phyloP scores from a whole-genome alignment of 2,113 vertebrate genomes.

The Neopipo cinnamomea region DNA sequence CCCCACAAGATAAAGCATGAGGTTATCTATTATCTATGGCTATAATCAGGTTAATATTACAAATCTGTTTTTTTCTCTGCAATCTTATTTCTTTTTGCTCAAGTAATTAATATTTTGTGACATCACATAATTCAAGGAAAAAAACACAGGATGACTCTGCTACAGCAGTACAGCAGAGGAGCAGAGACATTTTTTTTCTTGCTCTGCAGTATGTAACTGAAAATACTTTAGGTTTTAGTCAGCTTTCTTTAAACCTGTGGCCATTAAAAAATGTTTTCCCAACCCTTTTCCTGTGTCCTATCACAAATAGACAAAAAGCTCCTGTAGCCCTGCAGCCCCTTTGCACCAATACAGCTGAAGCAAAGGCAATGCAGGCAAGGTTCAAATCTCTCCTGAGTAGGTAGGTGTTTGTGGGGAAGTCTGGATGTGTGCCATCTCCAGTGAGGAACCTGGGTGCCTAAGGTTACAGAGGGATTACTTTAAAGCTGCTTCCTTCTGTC shows the following conservation, averaged over 20 bases:
- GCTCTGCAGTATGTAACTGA: conserved; percentile 10
- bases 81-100: conserved; percentile 65
- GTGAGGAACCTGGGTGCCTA: background rate
- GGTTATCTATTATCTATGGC: conserved; percentile 22
- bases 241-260: conserved; percentile 27
- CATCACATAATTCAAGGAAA: conserved; percentile 67
- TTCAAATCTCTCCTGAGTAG: background rate
- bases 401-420: background rate
- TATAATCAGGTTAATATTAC: conserved; percentile 54
- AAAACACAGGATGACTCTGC: conserved; percentile 43
- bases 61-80: conserved; percentile 36
- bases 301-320: background rate
- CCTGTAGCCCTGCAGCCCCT: background rate
- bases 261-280: conserved; percentile 20
- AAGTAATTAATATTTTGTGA: conserved; percentile 71
- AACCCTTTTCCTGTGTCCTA: background rate
- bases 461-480: background rate
- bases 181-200: background rate
- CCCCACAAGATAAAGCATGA: background rate
- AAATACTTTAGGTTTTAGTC: conserved; percentile 2
- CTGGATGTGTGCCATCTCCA: background rate
- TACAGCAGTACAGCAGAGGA: conserved; percentile 1
- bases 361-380: background rate
- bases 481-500: background rate
- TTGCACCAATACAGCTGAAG: background rate